Evolutionary conservation across 1,140 invertebrate species (phyloP).

Genomic region (Saxidomus purpurata): DNA sequence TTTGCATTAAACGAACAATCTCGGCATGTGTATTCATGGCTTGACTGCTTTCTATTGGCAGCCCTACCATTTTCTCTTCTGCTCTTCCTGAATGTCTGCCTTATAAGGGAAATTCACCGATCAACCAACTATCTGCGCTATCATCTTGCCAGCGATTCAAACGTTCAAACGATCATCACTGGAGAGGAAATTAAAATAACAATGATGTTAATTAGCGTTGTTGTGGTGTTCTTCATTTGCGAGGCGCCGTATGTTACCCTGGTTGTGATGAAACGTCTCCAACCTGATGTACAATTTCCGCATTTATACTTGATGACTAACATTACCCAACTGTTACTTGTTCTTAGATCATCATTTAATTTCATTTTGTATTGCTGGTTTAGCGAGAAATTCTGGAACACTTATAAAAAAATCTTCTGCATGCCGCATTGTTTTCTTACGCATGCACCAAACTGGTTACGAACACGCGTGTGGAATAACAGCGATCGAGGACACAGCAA

Average conservation of each 20-base stretch:
- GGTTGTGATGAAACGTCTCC: constrained; percentile 86
- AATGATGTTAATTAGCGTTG: constrained; percentile 91
- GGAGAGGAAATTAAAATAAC: constrained; percentile 91
- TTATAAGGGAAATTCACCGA: constrained; percentile 90
- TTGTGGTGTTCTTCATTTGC: constrained; percentile 91
- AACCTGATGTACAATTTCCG: not conserved
- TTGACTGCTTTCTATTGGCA: constrained; percentile 88
- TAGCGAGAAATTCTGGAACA: constrained; percentile 92
- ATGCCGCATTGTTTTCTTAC: constrained; percentile 68
- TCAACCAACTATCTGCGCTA: constrained; percentile 83
- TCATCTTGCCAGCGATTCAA: constrained; percentile 78
- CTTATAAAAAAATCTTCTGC: constrained; percentile 90
- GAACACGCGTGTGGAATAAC: constrained; percentile 51
- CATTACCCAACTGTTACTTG: constrained; percentile 87
- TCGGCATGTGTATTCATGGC: constrained; percentile 89
- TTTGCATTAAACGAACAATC: constrained; percentile 88
- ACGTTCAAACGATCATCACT: constrained; percentile 86
- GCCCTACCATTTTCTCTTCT: constrained; percentile 90
- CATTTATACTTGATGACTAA: constrained; percentile 53
- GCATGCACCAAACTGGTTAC: constrained; percentile 36
- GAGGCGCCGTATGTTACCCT: constrained; percentile 88
- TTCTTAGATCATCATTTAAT: constrained; percentile 91
- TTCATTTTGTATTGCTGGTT: constrained; percentile 93
- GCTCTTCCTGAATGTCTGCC: constrained; percentile 91
- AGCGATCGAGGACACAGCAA: constrained; percentile 71